Percentiles rank a stretch among this genome's conserved stretches.
phyloP scores from a whole-genome alignment of 1,140 invertebrate genomes.

The Drosophila rhopaloa region DNA sequence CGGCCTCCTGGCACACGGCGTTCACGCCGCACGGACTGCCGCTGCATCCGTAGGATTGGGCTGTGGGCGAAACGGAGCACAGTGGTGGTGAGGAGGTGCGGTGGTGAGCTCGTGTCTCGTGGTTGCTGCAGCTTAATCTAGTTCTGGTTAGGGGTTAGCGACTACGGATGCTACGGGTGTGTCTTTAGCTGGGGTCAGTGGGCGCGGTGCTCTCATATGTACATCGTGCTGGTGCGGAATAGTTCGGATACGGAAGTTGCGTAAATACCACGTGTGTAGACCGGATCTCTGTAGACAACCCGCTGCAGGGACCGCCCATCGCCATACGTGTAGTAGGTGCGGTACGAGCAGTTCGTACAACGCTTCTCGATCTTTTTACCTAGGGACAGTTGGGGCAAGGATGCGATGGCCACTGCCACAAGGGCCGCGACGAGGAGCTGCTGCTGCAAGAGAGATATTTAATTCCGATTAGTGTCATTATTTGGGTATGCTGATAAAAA shows the following conservation, averaged over 20 bases:
- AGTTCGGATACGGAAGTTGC: background rate
- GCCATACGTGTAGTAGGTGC: constrained; percentile 75
- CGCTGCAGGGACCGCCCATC: constrained; percentile 68
- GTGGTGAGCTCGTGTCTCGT: background rate
- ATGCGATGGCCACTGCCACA: constrained; percentile 46
- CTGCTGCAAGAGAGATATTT: constrained; percentile 20
- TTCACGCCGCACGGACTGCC: constrained; percentile 87
- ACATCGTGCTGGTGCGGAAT: constrained; percentile 20
- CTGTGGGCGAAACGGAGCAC: constrained; percentile 16
- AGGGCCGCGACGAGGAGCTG: constrained; percentile 52
- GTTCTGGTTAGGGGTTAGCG: constrained; percentile 17
- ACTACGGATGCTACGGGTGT: constrained; percentile 1
- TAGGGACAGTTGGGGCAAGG: constrained; percentile 41
- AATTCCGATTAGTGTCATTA: too few relatives aligned
- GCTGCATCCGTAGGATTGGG: constrained; percentile 73
- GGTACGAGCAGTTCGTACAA: constrained; percentile 72
- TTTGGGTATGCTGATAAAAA: too few relatives aligned
- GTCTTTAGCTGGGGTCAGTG: background rate
- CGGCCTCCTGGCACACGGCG: constrained; percentile 87
- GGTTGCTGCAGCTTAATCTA: background rate
- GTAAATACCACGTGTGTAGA: constrained; percentile 78
- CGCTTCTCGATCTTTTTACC: constrained; percentile 77
- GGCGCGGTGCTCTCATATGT: constrained; percentile 28
- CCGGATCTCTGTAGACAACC: constrained; percentile 66
- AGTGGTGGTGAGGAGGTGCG: constrained; percentile 17